Evolutionary conservation across 2,888 invertebrate species (phyloP), one percentile per base, ranked within the genome.

Genomic region (Alsophila aescularia): DNA sequence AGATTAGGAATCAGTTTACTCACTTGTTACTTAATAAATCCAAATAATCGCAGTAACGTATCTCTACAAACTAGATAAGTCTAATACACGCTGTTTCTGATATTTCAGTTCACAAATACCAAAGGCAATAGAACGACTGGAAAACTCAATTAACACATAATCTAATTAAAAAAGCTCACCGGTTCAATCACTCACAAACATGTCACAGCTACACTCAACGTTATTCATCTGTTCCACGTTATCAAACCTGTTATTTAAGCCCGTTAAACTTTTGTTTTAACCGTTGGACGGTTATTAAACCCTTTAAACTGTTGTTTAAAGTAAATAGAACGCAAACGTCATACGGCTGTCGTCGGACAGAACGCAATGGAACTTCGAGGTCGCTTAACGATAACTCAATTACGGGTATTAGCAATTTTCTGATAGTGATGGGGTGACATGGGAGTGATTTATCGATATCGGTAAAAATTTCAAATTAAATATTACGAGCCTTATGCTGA

Each of bases 391-490:
- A 77, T 91, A 91, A 91, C 83, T 91, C 90, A 91, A 91, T 91
- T 91, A 91, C 72, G 79, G 72, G 89, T 82, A 90, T 91, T 91
- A 91, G 84, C 87, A 83, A 87, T 88, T 86, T 85, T 79, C 79
- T 72, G 64, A 15, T 80, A 87, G 90, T 73, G 87, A 61, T 69
- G 86, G 40, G 57, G 55, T 12, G 4, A 29, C 13, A 1, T 9
- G 35, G 13, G 52, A 58, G 52, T 64, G 61, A 66, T 65, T 58
- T 68, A 51, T 69, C 72, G 76, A 75, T 77, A 35, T 59, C 32
- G 29, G 8, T n/a, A 10, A 29, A 29, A 3, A 21, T 21, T 21
- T 5, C 21, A 21, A 5, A 5, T 21, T 6, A 21, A 21, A 5
- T 21, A 21, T 21, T n/a, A n/a, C n/a, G n/a, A n/a, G n/a, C n/a